These are phyloP conservation scores for Rhineura floridana DNA, from an alignment of 2,113 vertebrate species.

Conservation along the genomic window DNA sequence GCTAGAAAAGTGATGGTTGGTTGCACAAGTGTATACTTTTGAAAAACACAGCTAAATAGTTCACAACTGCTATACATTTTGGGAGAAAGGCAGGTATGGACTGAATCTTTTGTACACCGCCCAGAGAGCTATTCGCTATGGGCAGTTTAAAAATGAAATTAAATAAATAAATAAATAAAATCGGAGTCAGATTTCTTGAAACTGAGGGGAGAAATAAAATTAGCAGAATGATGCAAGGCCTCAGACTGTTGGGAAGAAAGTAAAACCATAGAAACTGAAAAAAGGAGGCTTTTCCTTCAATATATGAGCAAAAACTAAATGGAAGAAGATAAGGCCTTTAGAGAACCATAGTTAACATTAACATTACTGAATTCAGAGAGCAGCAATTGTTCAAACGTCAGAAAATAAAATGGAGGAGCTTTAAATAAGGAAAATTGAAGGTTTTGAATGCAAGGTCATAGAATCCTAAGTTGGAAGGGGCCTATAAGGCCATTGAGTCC, in stretches of 20 bases:
- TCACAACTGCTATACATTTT: neutral
- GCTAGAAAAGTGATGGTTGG: neutral
- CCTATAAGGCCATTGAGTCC: too few relatives aligned
- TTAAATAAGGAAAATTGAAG: neutral
- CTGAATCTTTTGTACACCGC: too few relatives aligned
- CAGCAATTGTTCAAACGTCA: neutral
- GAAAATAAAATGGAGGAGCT: neutral
- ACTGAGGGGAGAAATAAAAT: neutral
- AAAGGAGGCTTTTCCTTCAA: too few relatives aligned
- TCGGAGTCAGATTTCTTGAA: neutral
- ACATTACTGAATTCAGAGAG: neutral
- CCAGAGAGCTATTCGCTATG: too few relatives aligned
- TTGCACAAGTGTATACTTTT: neutral
- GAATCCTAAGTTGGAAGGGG: neutral
- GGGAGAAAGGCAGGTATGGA: neutral
- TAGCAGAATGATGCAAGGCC: neutral
- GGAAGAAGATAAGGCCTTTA: neutral
- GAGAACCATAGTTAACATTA: neutral
- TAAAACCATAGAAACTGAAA: neutral
- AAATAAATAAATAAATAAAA: too few relatives aligned
- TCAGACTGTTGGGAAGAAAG: neutral
- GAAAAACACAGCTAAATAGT: neutral
- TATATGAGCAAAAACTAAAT: neutral
- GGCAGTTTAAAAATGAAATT: too few relatives aligned
- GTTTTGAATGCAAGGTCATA: neutral